Conservation (phyloP, 1,140 invertebrate genomes). For the Brachionus koreanus region DNA sequence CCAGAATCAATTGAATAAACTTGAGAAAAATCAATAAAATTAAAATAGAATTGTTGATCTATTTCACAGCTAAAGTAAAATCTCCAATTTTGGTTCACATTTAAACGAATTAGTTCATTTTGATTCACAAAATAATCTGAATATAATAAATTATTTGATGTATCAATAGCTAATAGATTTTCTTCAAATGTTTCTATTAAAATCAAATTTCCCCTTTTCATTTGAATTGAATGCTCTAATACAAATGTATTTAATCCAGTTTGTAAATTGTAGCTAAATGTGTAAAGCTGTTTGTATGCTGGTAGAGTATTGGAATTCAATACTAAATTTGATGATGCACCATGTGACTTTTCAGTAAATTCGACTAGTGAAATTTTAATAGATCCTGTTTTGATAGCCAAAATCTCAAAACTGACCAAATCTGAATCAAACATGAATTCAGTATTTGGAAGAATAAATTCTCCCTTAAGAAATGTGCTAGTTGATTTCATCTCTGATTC, state of each 20-base stretch:
- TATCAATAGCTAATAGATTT: background rate
- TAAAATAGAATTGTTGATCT: background rate
- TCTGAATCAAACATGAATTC: background rate
- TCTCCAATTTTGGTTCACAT: conserved; percentile 11
- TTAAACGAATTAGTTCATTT: background rate
- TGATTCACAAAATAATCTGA: background rate
- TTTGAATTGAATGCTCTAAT: background rate
- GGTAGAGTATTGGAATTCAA: background rate
- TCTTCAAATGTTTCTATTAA: background rate
- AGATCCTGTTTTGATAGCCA: background rate
- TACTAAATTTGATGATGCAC: background rate
- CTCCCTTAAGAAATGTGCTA: background rate
- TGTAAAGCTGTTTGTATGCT: background rate
- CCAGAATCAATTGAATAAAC: background rate
- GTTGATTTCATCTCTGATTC: background rate
- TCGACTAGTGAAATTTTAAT: background rate
- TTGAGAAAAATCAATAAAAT: background rate
- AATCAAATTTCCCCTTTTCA: background rate
- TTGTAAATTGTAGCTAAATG: background rate
- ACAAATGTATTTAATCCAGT: background rate
- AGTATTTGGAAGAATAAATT: background rate
- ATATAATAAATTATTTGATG: background rate
- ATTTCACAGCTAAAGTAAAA: background rate
- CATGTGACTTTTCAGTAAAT: background rate
- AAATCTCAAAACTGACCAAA: background rate